phyloP scores from a whole-genome alignment of 2,888 invertebrate genomes.

The Ophonus ardosiacus region DNA sequence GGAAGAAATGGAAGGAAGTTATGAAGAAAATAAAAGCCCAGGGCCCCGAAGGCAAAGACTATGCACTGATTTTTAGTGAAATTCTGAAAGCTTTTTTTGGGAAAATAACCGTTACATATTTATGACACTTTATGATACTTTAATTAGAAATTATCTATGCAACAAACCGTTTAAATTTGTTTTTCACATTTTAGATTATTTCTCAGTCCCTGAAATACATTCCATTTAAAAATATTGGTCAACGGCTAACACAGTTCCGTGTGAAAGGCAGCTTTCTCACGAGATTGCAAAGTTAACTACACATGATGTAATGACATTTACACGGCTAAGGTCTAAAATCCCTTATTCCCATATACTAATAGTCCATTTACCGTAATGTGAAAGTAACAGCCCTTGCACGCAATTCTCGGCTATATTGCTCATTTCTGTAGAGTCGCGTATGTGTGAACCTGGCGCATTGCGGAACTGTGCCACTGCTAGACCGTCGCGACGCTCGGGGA shows the following conservation, averaged over 20 bases:
- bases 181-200: too few relatives aligned
- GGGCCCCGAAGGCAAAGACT: too few relatives aligned
- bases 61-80: too few relatives aligned
- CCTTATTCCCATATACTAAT: constrained; percentile 66
- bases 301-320: constrained; percentile 66
- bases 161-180: too few relatives aligned
- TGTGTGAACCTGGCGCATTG: constrained; percentile 67
- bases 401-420: constrained; percentile 66
- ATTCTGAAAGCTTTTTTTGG: too few relatives aligned
- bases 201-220: background rate
- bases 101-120: too few relatives aligned
- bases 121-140: too few relatives aligned
- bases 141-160: too few relatives aligned
- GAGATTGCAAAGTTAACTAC: constrained; percentile 39
- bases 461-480: constrained; percentile 67
- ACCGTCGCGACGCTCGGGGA: constrained; percentile 64
- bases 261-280: background rate
- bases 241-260: background rate
- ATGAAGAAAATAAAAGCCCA: too few relatives aligned
- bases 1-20: too few relatives aligned
- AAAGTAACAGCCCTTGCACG: constrained; percentile 63
- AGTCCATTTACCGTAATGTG: constrained; percentile 66
- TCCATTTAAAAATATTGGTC: constrained; percentile 15
- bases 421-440: constrained; percentile 66
- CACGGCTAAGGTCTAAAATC: constrained; percentile 67